Conservation (phyloP, 2,888 invertebrate genomes). For the Cheilosia impressa region DNA sequence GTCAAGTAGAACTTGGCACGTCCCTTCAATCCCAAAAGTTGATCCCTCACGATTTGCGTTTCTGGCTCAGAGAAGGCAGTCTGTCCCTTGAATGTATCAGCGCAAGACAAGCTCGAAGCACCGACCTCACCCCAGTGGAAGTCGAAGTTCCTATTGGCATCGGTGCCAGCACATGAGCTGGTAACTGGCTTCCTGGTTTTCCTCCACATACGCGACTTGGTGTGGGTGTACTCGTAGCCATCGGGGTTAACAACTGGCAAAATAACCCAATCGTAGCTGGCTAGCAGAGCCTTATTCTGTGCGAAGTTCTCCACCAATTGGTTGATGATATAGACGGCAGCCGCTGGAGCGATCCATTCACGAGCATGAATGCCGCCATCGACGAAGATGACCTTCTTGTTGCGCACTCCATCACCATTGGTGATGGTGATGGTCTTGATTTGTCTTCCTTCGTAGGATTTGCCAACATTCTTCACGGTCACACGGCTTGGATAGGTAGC, state of each 20-base stretch:
- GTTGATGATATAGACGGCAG: slow-evolving; percentile 85
- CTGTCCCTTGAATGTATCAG: slow-evolving; percentile 86
- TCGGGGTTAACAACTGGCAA: slow-evolving; percentile 89
- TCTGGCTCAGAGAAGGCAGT: slow-evolving; percentile 88
- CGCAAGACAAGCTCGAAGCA: slow-evolving; percentile 84
- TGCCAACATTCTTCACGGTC: slow-evolving; percentile 85
- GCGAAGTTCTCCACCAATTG: slow-evolving; percentile 85
- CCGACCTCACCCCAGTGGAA: slow-evolving; percentile 85
- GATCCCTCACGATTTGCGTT: slow-evolving; percentile 85
- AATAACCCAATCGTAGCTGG: slow-evolving; percentile 87
- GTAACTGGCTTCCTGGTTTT: slow-evolving; percentile 85
- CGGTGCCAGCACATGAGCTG: slow-evolving; percentile 84
- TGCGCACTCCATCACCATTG: slow-evolving; percentile 83
- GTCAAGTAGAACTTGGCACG: slow-evolving; percentile 87
- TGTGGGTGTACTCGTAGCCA: slow-evolving; percentile 87
- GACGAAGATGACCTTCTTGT: slow-evolving; percentile 85
- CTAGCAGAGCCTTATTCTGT: slow-evolving; percentile 84
- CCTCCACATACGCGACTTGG: slow-evolving; percentile 84
- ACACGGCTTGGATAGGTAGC: slow-evolving; percentile 84
- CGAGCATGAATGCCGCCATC: slow-evolving; percentile 87
- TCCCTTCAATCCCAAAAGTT: slow-evolving; percentile 83
- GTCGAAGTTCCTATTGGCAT: slow-evolving; percentile 88
- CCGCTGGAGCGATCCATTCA: slow-evolving; percentile 88
- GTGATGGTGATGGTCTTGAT: slow-evolving; percentile 87
- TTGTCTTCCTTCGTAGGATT: slow-evolving; percentile 85